Conservation (phyloP, 2,797 vertebrate genomes). For the Rhynchonycteris naso region DNA sequence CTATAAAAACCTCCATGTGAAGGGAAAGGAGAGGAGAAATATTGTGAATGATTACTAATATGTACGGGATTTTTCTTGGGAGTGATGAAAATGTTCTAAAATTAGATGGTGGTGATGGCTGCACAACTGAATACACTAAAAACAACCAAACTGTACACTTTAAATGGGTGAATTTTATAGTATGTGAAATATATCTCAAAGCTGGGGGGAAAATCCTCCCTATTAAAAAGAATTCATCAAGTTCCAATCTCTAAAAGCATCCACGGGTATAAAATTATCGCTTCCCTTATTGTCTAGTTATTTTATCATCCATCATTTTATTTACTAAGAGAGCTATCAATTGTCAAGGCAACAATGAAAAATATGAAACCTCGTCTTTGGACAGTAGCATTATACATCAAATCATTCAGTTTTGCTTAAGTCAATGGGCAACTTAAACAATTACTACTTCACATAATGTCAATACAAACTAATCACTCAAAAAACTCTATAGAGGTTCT, state of each 20-base stretch:
- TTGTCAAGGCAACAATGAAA: neutral
- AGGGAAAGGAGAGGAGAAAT: neutral
- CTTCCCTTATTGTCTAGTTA: neutral
- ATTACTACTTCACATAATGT: neutral
- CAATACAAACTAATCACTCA: neutral
- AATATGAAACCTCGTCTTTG: neutral
- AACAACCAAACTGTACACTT: neutral
- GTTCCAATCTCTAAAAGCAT: slow-evolving; percentile 8
- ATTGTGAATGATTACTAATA: neutral
- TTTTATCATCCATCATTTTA: neutral
- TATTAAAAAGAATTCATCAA: neutral
- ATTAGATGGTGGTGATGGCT: neutral
- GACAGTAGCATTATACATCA: neutral
- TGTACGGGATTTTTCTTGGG: neutral
- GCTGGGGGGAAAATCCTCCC: neutral
- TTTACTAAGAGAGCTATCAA: neutral
- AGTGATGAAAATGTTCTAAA: slow-evolving; percentile 3
- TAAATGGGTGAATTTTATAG: slow-evolving; percentile 16
- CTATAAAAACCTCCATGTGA: neutral
- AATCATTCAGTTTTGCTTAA: slow-evolving; percentile 7
- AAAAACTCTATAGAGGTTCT: neutral
- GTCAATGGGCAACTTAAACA: neutral
- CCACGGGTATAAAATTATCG: neutral
- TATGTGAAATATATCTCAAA: slow-evolving; percentile 34
- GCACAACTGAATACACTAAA: neutral